Evolutionary conservation across 2,888 invertebrate species (phyloP), one percentile per base, ranked within the genome.

Genomic region (Rhingia campestris): DNA sequence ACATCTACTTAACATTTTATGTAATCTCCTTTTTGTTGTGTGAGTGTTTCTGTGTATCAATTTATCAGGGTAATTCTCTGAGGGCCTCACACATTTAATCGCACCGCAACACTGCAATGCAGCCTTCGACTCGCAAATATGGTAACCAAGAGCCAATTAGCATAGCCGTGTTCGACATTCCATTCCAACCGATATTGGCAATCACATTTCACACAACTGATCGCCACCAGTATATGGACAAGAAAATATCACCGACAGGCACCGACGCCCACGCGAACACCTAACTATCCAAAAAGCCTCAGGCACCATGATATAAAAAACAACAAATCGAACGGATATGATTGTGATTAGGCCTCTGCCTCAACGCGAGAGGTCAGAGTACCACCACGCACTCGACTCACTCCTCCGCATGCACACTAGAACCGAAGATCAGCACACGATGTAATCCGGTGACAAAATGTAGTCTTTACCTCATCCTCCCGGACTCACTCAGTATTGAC

Each of bases 131-230:
- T 54, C 49, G 47, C 67, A 79, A 72, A 77, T 63, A 79, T 79
- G 63, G 61, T 45, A 64, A 72, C 81, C 43, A 12, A 81, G 35
- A 51, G 66, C 79, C 67, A 82, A 82, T 82, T 82, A 82, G 72
- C 82, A 82, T 79, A 79, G 79, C 49, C 49, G 37, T 77, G 73
- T 82, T 82, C 67, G 73, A 73, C 72, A 79, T 82, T 79, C 79
- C 81, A 81, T 76, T 66, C 58, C 66, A 59, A 72, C 41, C 76
- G 66, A 61, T 76, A 53, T 22, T 22, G 76, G 12, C 75, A 69
- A 81, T 75, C 69, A 75, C 33, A 58, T 66, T 41, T 30, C 43
- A 77, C 69, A 75, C 33, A 58, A 70, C 47, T 35, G 51, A 77
- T 77, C 72, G 61, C 77, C 77, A 67, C 51, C 51, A 82, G 51